These are phyloP conservation scores for Mus spretus DNA, from an alignment of 2,797 vertebrate genomes.

Conservation along the genomic window DNA sequence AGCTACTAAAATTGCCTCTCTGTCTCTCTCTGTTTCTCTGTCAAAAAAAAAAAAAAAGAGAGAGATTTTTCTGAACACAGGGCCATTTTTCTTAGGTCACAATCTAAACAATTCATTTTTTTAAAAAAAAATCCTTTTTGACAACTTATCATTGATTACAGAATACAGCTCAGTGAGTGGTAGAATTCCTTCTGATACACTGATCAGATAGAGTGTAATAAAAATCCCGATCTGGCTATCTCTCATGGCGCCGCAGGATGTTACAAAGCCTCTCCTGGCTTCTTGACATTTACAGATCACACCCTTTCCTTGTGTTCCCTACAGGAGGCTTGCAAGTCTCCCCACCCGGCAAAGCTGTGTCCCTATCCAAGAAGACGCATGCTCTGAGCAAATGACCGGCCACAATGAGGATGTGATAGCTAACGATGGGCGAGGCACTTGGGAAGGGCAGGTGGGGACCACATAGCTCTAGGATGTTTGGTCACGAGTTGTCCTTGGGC, in stretches of 20 bases:
- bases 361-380: neutral
- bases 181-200: slow-evolving; percentile 39
- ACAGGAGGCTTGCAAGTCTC: neutral
- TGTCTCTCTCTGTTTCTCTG: neutral
- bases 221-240: slow-evolving; percentile 49
- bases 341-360: slow-evolving; percentile 7
- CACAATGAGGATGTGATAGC: neutral
- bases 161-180: neutral
- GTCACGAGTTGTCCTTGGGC: neutral
- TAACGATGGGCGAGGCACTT: neutral
- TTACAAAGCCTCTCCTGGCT: slow-evolving; percentile 49
- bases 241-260: slow-evolving; percentile 28
- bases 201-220: slow-evolving; percentile 32
- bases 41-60: slow-evolving; percentile 53
- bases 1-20: slow-evolving; percentile 75
- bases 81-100: slow-evolving; percentile 72
- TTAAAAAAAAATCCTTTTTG: slow-evolving; percentile 73
- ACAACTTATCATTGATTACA: slow-evolving; percentile 73
- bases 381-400: neutral
- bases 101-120: too few relatives aligned
- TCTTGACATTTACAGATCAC: slow-evolving; percentile 48
- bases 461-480: neutral
- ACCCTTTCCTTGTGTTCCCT: neutral
- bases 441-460: neutral
- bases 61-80: slow-evolving; percentile 58